phyloP scores from a whole-genome alignment of 2,888 invertebrate species.

The Yponomeuta plumbellus region DNA sequence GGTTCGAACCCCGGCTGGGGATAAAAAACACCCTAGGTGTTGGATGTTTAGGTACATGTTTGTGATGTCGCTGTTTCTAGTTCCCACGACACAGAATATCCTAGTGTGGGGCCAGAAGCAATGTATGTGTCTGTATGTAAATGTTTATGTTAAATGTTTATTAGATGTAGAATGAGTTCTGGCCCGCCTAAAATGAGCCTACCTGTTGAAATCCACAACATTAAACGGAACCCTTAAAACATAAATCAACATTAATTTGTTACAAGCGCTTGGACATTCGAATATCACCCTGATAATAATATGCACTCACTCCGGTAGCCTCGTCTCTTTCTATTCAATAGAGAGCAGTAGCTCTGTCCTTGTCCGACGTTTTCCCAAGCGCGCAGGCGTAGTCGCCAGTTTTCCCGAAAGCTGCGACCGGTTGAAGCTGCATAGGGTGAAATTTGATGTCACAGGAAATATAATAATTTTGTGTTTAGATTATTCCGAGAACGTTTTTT shows the following conservation, averaged over 20 bases:
- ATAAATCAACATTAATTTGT: conserved; percentile 1
- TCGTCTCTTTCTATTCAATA: conserved; percentile 37
- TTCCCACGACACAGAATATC: no score
- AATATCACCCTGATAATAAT: conserved; percentile 3
- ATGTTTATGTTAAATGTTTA: no score
- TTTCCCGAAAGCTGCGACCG: conserved; percentile 57
- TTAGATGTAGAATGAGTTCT: no score
- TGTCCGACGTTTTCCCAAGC: conserved; percentile 53
- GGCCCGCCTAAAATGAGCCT: not conserved
- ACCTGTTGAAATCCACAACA: not conserved
- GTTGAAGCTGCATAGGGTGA: conserved; percentile 62
- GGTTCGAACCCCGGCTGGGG: no score
- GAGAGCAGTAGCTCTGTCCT: conserved; percentile 24
- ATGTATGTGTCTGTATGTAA: no score
- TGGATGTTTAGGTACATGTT: no score
- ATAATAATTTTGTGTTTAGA: not conserved
- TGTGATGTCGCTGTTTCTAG: no score
- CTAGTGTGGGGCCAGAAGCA: no score
- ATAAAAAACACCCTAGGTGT: no score
- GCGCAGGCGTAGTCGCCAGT: conserved; percentile 56
- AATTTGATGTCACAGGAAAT: conserved; percentile 23
- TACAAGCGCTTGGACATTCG: not conserved
- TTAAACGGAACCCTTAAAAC: not conserved
- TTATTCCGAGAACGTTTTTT: no score
- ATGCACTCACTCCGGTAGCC: not conserved